A percentile compares a stretch with the other conserved stretches of the same genome.
Evolutionary conservation across 2,797 vertebrate genomes (phyloP).

Genomic region (Mastacembelus armatus): DNA sequence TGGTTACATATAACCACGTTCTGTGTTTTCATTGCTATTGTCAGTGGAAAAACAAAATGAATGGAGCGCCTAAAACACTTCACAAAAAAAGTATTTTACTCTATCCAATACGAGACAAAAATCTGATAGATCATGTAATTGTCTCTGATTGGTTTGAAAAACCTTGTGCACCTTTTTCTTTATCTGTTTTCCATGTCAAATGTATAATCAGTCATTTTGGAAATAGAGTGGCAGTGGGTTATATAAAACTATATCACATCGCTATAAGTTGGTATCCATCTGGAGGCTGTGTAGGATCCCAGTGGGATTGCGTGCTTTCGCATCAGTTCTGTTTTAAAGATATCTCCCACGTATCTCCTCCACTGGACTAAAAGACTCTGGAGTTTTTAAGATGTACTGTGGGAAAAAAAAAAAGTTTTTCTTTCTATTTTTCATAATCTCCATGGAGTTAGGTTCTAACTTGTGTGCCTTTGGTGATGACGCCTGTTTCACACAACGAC

Average conservation of each 20-base stretch:
- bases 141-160: slow-evolving; percentile 10
- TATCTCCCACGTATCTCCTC: not conserved
- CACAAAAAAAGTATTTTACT: not conserved
- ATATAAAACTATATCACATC: slow-evolving; percentile 21
- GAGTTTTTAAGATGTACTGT: slow-evolving; percentile 12
- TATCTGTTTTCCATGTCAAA: not conserved
- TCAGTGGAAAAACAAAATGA: not conserved
- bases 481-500: slow-evolving; percentile 28
- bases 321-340: slow-evolving; percentile 26
- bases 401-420: no score
- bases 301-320: slow-evolving; percentile 28
- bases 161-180: not conserved
- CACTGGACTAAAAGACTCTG: slow-evolving; percentile 15
- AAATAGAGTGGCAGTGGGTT: slow-evolving; percentile 24
- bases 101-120: not conserved
- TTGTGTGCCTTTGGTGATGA: slow-evolving; percentile 38
- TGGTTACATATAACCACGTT: slow-evolving; percentile 1
- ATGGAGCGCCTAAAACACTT: not conserved
- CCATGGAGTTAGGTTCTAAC: slow-evolving; percentile 28
- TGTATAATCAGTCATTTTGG: not conserved
- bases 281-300: slow-evolving; percentile 6
- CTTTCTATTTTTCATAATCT: no score
- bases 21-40: not conserved
- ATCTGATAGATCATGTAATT: not conserved
- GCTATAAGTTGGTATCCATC: not conserved